Conservation (phyloP, 2,797 vertebrate genomes). For the Coilia nasus region DNA sequence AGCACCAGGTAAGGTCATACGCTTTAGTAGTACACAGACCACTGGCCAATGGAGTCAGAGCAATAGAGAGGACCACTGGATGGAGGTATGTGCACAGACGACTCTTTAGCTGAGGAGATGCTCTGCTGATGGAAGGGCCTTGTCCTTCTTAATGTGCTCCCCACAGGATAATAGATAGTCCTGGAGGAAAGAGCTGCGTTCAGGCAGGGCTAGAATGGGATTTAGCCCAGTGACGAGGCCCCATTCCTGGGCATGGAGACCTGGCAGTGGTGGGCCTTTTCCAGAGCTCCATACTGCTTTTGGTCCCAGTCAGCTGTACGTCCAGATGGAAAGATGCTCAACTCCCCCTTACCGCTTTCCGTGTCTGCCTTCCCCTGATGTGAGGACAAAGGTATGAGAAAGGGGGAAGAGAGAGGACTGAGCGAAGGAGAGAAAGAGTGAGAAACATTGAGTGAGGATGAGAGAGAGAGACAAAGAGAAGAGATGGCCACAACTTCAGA, state of each 20-base stretch:
- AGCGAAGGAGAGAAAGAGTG: background rate
- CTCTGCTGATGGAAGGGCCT: background rate
- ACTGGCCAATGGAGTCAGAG: background rate
- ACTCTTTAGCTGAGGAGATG: background rate
- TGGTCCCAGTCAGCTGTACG: slow-evolving; percentile 40
- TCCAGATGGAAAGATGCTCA: slow-evolving; percentile 26
- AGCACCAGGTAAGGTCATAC: background rate
- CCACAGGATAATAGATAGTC: background rate
- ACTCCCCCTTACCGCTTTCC: background rate
- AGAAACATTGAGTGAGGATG: background rate
- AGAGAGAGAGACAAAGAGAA: background rate
- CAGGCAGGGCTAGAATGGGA: background rate
- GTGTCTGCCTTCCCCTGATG: background rate
- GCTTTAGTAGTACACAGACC: background rate
- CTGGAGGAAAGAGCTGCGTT: background rate
- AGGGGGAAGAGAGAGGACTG: background rate
- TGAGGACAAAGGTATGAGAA: background rate
- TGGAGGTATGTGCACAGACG: slow-evolving; percentile 2
- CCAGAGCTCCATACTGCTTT: slow-evolving; percentile 37
- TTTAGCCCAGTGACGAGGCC: slow-evolving; percentile 10
- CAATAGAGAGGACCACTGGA: background rate
- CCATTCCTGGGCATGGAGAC: slow-evolving; percentile 5
- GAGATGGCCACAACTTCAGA: background rate
- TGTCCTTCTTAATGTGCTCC: background rate
- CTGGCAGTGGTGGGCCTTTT: slow-evolving; percentile 41